These are phyloP conservation scores for Heliconius sara DNA, from an alignment of 2,888 invertebrate species.

Conservation along the genomic window DNA sequence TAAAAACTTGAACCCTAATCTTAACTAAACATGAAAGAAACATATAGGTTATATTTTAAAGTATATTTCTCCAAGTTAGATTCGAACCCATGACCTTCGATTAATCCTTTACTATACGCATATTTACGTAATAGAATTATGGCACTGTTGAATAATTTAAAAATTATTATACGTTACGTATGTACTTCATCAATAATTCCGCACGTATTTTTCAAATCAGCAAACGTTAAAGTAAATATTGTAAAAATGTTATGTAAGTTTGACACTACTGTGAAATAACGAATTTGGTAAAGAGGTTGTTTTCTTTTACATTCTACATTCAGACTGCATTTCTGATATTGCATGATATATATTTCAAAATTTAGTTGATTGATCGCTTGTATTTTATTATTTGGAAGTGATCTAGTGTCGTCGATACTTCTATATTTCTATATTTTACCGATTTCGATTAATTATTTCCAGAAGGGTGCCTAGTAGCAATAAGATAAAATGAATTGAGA, in stretches of 20 bases:
- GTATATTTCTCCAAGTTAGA: background rate
- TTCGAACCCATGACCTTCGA: background rate
- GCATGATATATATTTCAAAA: background rate
- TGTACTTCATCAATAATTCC: slow-evolving; percentile 5
- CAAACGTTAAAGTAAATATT: background rate
- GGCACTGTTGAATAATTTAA: background rate
- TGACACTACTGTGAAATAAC: slow-evolving; percentile 2
- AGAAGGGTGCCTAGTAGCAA: no score
- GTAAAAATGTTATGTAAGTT: slow-evolving; percentile 1
- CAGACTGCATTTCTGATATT: slow-evolving; percentile 5
- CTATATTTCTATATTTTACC: no score
- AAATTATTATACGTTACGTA: background rate
- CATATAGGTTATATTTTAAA: background rate
- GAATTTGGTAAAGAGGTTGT: slow-evolving; percentile 17
- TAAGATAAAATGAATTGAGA: no score
- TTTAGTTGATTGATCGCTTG: background rate
- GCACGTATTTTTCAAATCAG: slow-evolving; percentile 10
- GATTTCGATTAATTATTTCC: no score
- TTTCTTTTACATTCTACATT: slow-evolving; percentile 12
- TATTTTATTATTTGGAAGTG: no score
- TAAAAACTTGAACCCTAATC: no score
- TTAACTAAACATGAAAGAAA: no score
- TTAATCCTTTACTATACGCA: background rate
- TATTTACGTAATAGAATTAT: background rate
- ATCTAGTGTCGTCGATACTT: no score